Evolutionary conservation across 2,113 vertebrate species (phyloP).

Genomic region (Amphiprion percula): DNA sequence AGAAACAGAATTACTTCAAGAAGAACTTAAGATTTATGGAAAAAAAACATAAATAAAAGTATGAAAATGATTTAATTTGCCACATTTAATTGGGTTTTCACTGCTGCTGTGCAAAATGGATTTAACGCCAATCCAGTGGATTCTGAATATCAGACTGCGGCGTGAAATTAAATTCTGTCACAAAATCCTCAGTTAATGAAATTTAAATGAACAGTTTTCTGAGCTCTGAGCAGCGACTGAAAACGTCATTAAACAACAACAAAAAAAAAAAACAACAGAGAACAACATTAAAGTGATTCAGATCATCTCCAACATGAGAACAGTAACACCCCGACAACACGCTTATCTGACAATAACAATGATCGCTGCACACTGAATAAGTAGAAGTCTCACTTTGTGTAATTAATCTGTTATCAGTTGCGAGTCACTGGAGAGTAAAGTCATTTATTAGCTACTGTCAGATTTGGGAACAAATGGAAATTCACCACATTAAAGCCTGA

Average conservation of each 20-base stretch:
- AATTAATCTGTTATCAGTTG: slow-evolving; percentile 38
- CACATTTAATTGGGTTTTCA: background rate
- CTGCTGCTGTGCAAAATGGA: background rate
- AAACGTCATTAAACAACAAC: too few relatives aligned
- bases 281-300: too few relatives aligned
- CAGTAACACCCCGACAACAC: slow-evolving; percentile 1
- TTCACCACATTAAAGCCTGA: background rate
- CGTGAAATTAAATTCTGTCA: background rate
- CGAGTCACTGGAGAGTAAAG: slow-evolving; percentile 52
- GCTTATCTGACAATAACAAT: slow-evolving; percentile 2
- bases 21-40: background rate
- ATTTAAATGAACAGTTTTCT: background rate
- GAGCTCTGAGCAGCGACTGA: too few relatives aligned
- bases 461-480: slow-evolving; percentile 18
- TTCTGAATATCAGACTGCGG: too few relatives aligned
- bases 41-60: background rate
- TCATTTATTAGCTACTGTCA: slow-evolving; percentile 51
- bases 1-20: background rate
- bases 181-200: background rate
- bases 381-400: background rate
- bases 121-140: background rate
- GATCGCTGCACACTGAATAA: slow-evolving; percentile 18
- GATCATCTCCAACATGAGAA: background rate
- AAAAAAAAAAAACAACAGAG: too few relatives aligned
- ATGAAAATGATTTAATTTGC: background rate